phyloP scores from a whole-genome alignment of 2,113 vertebrate genomes.

The Chaetura pelagica region DNA sequence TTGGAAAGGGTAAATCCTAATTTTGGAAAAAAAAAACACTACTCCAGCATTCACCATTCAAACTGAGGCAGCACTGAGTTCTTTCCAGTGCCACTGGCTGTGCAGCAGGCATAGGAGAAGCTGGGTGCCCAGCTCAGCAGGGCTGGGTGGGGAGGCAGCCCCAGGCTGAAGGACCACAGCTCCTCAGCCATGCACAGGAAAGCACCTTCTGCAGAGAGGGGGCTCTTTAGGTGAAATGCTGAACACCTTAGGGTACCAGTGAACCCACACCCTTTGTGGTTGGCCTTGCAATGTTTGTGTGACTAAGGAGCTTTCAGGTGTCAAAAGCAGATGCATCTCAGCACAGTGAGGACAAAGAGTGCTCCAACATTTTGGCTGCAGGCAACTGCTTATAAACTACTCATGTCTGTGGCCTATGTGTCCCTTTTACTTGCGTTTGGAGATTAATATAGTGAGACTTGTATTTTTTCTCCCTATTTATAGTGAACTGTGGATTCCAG shows the following conservation, averaged over 20 bases:
- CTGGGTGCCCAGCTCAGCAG: rapidly evolving
- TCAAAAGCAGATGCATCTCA: background rate
- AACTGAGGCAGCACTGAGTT: background rate
- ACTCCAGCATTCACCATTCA: background rate
- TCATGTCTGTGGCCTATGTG: background rate
- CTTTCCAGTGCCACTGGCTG: background rate
- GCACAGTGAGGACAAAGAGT: background rate
- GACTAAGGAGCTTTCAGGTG: background rate
- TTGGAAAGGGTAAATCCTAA: background rate
- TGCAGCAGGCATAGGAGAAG: background rate
- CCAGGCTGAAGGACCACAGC: background rate
- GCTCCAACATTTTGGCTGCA: background rate
- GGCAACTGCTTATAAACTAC: background rate
- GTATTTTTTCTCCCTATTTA: background rate
- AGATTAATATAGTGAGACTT: background rate
- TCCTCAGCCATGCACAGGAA: background rate
- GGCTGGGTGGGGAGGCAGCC: background rate
- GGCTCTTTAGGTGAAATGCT: background rate
- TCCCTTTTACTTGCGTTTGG: background rate
- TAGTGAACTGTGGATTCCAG: background rate
- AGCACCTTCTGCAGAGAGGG: background rate
- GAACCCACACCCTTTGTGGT: background rate
- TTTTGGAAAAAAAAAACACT: background rate
- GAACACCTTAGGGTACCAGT: background rate
- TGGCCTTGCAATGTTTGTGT: background rate